These are phyloP conservation scores for Meriones psammophilus DNA, from an alignment of 2,797 vertebrate species.

Conservation along the genomic window DNA sequence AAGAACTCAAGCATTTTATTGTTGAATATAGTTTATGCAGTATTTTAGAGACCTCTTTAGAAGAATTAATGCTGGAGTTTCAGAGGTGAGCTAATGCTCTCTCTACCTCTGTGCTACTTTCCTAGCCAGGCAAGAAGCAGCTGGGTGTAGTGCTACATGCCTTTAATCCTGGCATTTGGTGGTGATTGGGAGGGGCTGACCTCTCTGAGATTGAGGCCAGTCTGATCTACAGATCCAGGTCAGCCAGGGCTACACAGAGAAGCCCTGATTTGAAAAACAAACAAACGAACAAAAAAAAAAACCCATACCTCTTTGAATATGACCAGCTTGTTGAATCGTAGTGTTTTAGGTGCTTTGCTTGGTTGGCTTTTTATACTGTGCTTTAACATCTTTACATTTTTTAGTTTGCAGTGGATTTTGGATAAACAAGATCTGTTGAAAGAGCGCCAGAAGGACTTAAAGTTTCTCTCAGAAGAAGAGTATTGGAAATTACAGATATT, in stretches of 20 bases:
- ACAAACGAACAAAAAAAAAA: background rate
- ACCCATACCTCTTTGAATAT: constrained; percentile 31
- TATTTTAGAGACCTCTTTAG: background rate
- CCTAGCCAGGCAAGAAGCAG: background rate
- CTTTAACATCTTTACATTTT: constrained; percentile 79
- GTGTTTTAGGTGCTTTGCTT: background rate
- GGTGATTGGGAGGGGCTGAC: background rate
- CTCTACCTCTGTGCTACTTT: background rate
- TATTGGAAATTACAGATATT: constrained; percentile 99
- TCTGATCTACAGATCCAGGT: background rate
- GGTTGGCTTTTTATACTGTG: constrained; percentile 15
- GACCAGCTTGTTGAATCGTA: background rate
- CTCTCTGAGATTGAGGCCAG: background rate
- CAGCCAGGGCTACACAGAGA: background rate
- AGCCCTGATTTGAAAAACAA: background rate
- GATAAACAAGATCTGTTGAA: constrained; percentile 99
- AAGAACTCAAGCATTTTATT: background rate
- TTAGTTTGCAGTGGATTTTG: constrained; percentile 99
- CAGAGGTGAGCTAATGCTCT: background rate
- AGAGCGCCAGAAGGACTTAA: constrained; percentile 98
- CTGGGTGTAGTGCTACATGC: background rate
- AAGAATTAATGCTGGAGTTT: background rate
- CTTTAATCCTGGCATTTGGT: background rate
- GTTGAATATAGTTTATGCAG: background rate
- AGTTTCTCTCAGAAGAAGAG: constrained; percentile 98